phyloP scores from a whole-genome alignment of 2,888 invertebrate species.

The Parasteatoda lunata region DNA sequence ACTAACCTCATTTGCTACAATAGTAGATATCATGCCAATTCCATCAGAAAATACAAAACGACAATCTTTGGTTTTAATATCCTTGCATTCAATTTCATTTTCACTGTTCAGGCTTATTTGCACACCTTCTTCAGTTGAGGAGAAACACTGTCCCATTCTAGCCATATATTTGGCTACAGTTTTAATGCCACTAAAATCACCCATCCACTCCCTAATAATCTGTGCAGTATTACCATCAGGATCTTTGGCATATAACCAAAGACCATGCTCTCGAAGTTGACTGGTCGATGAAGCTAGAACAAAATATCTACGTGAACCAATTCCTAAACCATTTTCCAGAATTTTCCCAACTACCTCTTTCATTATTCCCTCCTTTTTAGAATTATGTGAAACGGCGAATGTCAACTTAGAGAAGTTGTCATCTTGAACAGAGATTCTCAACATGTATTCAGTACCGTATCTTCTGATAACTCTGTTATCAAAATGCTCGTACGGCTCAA shows the following conservation, averaged over 20 bases:
- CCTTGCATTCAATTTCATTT: constrained; percentile 37
- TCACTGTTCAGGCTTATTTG: constrained; percentile 37
- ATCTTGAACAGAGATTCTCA: constrained; percentile 67
- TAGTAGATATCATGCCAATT: constrained; percentile 67
- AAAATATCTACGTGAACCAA: constrained; percentile 70
- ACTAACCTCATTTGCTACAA: constrained; percentile 66
- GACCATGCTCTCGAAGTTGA: constrained; percentile 71
- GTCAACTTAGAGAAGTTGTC: constrained; percentile 68
- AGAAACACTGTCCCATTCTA: constrained; percentile 75
- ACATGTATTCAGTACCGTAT: constrained; percentile 67
- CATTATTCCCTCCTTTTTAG: constrained; percentile 53
- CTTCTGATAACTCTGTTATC: constrained; percentile 68
- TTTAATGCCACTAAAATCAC: constrained; percentile 69
- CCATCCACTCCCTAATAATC: constrained; percentile 69
- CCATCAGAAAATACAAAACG: constrained; percentile 70
- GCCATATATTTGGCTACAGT: constrained; percentile 74
- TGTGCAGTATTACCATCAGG: constrained; percentile 60
- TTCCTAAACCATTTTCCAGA: constrained; percentile 51
- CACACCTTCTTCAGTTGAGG: constrained; percentile 69
- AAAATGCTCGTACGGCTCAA: constrained; percentile 66
- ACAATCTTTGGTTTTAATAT: constrained; percentile 28
- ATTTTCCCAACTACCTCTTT: constrained; percentile 37
- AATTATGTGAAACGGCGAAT: constrained; percentile 43
- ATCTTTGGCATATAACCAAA: constrained; percentile 71
- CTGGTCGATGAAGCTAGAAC: constrained; percentile 71